A percentile compares a stretch with the other conserved stretches of the same genome.
Conservation (phyloP, 1,140 invertebrate genomes). For the Drosophila carrolli region DNA sequence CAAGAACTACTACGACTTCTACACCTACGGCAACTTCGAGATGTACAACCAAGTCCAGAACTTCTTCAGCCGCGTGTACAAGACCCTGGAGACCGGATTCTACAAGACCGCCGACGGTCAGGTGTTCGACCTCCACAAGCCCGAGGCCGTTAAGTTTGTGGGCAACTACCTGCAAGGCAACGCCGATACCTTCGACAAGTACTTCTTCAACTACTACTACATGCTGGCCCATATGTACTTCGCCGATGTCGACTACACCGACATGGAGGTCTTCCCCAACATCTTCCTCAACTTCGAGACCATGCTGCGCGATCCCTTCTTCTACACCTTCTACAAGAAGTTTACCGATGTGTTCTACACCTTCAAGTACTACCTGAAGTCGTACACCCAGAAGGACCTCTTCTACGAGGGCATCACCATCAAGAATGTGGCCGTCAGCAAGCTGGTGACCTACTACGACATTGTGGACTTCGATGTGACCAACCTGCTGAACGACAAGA, state of each 20-base stretch:
- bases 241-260: constrained; percentile 66
- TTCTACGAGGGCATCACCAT: constrained; percentile 87
- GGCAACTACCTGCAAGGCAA: constrained; percentile 89
- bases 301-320: constrained; percentile 88
- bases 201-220: constrained; percentile 87
- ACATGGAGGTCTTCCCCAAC: constrained; percentile 78
- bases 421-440: constrained; percentile 87
- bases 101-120: constrained; percentile 85
- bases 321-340: constrained; percentile 88
- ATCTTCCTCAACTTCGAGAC: constrained; percentile 86
- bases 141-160: constrained; percentile 87
- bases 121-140: constrained; percentile 85
- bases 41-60: constrained; percentile 74
- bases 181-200: constrained; percentile 87
- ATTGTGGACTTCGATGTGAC: constrained; percentile 88
- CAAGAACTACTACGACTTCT: constrained; percentile 76
- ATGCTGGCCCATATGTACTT: constrained; percentile 85
- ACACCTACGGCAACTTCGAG: constrained; percentile 70
- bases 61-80: constrained; percentile 87
- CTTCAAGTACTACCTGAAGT: constrained; percentile 85
- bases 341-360: constrained; percentile 85
- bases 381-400: constrained; percentile 87
- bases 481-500: constrained; percentile 86
- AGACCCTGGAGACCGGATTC: constrained; percentile 88
- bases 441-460: constrained; percentile 90